Evolutionary conservation across 2,888 invertebrate species (phyloP).

Genomic region (Thyatira batis): DNA sequence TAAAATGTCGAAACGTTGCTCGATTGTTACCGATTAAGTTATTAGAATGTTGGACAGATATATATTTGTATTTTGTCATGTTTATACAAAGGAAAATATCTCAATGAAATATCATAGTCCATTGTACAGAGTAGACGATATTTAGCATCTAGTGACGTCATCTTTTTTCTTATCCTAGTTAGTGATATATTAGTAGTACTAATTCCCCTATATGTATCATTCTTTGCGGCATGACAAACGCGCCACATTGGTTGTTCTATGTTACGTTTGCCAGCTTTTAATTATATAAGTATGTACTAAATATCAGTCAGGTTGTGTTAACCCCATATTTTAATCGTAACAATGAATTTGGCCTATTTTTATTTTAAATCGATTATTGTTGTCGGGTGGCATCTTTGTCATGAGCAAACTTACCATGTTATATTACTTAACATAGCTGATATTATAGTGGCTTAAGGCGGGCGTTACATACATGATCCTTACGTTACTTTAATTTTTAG

Average conservation of each 20-base stretch:
- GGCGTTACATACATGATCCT: slow-evolving; percentile 70
- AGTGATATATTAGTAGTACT: slow-evolving; percentile 72
- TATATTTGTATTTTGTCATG: slow-evolving; percentile 80
- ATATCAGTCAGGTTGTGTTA: slow-evolving; percentile 65
- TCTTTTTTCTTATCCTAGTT: slow-evolving; percentile 71
- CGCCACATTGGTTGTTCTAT: slow-evolving; percentile 53
- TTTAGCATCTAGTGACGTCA: slow-evolving; percentile 72
- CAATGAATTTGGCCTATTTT: slow-evolving; percentile 78
- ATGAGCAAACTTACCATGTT: slow-evolving; percentile 67
- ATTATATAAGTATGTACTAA: slow-evolving; percentile 36
- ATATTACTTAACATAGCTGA: slow-evolving; percentile 75
- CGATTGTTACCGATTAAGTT: slow-evolving; percentile 79
- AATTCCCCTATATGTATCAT: slow-evolving; percentile 68
- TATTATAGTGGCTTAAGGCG: slow-evolving; percentile 78
- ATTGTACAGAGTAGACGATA: slow-evolving; percentile 78
- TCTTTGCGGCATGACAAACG: slow-evolving; percentile 69
- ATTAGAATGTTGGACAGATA: slow-evolving; percentile 67
- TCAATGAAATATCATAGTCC: slow-evolving; percentile 79
- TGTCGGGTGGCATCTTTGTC: slow-evolving; percentile 65
- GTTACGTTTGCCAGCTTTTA: slow-evolving; percentile 51
- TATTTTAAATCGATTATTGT: slow-evolving; percentile 51
- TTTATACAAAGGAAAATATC: slow-evolving; percentile 80
- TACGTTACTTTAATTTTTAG: slow-evolving; percentile 71
- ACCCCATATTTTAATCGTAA: slow-evolving; percentile 64
- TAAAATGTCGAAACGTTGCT: slow-evolving; percentile 69